Percentiles rank a stretch among this genome's conserved stretches.
Conservation (phyloP, 2,113 vertebrate genomes). For the Phaethon lepturus region DNA sequence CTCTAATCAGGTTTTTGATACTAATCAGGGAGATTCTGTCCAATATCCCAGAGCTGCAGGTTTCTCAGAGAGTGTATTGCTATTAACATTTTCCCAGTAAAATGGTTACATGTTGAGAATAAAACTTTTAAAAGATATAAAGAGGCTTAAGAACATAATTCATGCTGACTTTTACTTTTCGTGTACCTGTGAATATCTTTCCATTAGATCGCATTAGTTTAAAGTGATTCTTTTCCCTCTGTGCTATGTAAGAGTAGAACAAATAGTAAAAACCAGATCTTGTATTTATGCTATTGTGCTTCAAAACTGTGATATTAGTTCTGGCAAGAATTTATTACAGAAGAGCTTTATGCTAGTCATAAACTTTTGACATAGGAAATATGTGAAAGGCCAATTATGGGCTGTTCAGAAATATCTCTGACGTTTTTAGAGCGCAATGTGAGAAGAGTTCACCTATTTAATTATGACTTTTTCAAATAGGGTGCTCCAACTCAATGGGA, state of each 20-base stretch:
- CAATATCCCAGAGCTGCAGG: not conserved
- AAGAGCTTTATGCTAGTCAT: conserved; percentile 7
- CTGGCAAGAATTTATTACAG: not conserved
- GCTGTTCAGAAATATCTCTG: conserved; percentile 40
- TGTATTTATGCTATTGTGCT: not conserved
- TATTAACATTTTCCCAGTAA: not conserved
- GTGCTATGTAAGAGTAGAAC: not conserved
- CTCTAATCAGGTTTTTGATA: not conserved
- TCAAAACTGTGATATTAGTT: not conserved
- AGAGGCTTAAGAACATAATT: conserved; percentile 11
- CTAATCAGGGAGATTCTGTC: not conserved
- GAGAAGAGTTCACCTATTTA: conserved; percentile 10
- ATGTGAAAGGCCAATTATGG: conserved; percentile 20
- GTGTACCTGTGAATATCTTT: not conserved
- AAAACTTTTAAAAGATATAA: not conserved
- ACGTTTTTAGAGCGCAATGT: conserved; percentile 21
- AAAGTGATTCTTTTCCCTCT: not conserved
- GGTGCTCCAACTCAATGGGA: not conserved
- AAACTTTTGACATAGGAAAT: conserved; percentile 12
- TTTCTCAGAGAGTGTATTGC: not conserved
- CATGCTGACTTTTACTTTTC: not conserved
- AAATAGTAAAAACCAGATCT: not conserved
- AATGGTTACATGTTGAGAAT: not conserved
- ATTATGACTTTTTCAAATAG: conserved; percentile 16
- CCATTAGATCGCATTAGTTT: not conserved